Base-by-base conservation (phyloP, 2,113 vertebrate species). In the Marcusenius ussheri region DNA sequence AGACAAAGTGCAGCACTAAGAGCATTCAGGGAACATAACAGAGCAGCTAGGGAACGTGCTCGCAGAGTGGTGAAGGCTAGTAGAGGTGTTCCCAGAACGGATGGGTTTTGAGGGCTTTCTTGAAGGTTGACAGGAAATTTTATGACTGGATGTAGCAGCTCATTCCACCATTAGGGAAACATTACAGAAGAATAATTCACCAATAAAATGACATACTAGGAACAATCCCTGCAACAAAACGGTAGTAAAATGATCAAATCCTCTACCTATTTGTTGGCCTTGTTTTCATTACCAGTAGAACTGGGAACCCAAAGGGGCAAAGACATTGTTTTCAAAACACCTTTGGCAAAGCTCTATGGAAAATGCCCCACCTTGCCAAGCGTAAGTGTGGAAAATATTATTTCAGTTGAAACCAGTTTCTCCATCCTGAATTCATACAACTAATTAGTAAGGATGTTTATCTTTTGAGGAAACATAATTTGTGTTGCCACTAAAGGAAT, bases 171-270 rank as follows among this genome's bases (percentile, higher is more conserved):
- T 46, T 83, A 45, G 17, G 42, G 42, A 83, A 83, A 46, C 80
- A 45, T 46, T 83, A 24, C 45, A 46, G 8, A 27, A 27, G n/a
- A 46, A 83, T 66, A 66, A 27, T 66, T 66, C 58, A 86, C 21
- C 83, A 49, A 51, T 86, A 86, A 5, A 86, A 86, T 15, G 21
- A 49, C 19, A 86, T 42, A 21, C 10, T 53, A 88, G 27, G 27
- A 39, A 9, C n/a, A 56, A 31, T 53, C 31, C 27, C 49, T 56
- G 49, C 13, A 53, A 87, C 49, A 42, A 21, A 46, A 66, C 8
- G 8, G 46, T 56, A 51, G 86, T 88, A 53, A 56, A 88, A 56
- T 87, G 27, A 87, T 31, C 31, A 87, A 87, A 88, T n/a, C 47
- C n/a, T 86, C n/a, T 56, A 56, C n/a, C 27, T 39, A 88, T 88